A percentile compares a stretch with the other conserved stretches of the same genome.
These are phyloP conservation scores for Alectura lathami DNA, from an alignment of 2,113 vertebrate species.

Conservation along the genomic window DNA sequence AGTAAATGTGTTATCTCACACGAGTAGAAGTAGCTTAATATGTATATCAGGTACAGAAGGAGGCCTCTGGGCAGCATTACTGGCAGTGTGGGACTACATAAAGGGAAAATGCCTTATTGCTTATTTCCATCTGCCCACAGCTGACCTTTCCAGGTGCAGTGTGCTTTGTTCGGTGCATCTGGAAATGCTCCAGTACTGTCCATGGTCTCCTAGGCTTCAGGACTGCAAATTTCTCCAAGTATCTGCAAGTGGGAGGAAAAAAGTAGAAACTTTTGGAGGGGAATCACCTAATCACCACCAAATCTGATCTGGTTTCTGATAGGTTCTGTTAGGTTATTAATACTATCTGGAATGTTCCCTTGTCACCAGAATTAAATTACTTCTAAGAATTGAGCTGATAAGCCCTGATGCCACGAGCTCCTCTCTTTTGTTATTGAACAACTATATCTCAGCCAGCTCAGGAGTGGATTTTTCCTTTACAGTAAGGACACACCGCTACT, in stretches of 20 bases:
- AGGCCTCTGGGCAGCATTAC: background rate
- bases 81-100: background rate
- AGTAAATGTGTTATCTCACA: background rate
- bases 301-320: background rate
- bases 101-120: background rate
- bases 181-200: background rate
- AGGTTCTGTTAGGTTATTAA: background rate
- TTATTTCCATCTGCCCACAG: slow-evolving; percentile 30
- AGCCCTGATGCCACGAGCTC: background rate
- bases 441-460: background rate
- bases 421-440: background rate
- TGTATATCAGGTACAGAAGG: background rate
- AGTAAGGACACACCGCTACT: background rate
- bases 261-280: background rate
- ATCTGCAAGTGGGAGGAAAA: background rate
- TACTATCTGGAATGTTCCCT: background rate
- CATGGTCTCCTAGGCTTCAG: background rate
- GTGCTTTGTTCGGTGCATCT: background rate
- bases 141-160: background rate
- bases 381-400: background rate
- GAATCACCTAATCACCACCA: background rate
- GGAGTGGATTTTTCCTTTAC: background rate
- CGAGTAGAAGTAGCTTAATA: background rate
- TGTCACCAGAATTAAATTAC: too few relatives aligned
- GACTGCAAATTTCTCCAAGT: background rate